A percentile compares a stretch with the other conserved stretches of the same genome.
Evolutionary conservation across 2,113 vertebrate species (phyloP).

Genomic region (Odontesthes bonariensis): DNA sequence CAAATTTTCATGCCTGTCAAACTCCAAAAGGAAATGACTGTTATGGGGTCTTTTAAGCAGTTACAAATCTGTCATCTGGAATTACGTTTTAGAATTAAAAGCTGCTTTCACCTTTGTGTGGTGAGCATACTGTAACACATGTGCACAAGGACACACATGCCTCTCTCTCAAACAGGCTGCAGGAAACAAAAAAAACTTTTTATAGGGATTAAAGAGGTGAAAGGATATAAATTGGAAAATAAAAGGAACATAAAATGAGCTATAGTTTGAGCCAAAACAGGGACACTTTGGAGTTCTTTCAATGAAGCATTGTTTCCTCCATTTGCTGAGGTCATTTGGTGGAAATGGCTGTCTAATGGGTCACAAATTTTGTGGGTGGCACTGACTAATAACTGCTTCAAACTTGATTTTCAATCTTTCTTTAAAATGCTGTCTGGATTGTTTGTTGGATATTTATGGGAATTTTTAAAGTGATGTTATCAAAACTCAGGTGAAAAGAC

Average conservation of each 20-base stretch:
- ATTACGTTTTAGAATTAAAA: constrained; percentile 40
- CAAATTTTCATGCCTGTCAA: constrained; percentile 26
- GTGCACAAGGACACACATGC: constrained; percentile 14
- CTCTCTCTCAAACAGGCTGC: neutral
- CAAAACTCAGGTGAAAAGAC: neutral
- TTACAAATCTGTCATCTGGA: constrained; percentile 61
- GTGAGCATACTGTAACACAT: constrained; percentile 25
- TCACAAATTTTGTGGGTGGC: constrained; percentile 56
- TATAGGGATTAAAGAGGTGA: constrained; percentile 25
- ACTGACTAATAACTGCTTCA: constrained; percentile 32
- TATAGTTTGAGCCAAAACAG: constrained; percentile 30
- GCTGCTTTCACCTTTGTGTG: constrained; percentile 43
- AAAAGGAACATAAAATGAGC: constrained; percentile 28
- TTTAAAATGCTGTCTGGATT: constrained; percentile 8
- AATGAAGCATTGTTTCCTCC: constrained; percentile 50
- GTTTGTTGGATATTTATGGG: neutral
- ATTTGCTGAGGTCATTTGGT: constrained; percentile 1
- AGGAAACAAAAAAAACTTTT: constrained; percentile 23
- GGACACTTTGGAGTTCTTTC: constrained; percentile 15
- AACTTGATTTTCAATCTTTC: neutral
- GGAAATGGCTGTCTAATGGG: constrained; percentile 42
- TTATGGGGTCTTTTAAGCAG: constrained; percentile 31
- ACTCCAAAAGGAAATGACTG: constrained; percentile 43
- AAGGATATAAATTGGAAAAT: constrained; percentile 9
- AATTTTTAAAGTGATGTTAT: neutral